Evolutionary conservation across 2,888 invertebrate species (phyloP).

Genomic region (Alloplasta piceator): DNA sequence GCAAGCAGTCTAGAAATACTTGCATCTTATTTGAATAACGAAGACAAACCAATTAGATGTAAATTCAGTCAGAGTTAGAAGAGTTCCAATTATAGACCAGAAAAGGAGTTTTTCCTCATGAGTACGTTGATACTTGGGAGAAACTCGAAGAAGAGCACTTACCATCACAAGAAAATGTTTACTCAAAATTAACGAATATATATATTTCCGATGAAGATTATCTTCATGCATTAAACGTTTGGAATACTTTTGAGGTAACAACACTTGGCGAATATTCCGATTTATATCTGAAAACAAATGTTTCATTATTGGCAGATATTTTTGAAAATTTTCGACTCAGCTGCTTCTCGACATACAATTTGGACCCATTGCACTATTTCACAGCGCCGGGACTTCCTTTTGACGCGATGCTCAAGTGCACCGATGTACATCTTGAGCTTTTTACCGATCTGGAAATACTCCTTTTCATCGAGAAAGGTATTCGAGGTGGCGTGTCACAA

Average conservation of each 20-base stretch:
- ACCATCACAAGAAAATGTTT: not conserved
- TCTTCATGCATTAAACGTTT: too few species aligned
- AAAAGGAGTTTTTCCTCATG: too few species aligned
- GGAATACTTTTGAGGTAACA: too few species aligned
- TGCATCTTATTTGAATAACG: constrained; percentile 25
- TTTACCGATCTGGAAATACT: constrained; percentile 42
- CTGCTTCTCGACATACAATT: too few species aligned
- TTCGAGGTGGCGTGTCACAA: constrained; percentile 54
- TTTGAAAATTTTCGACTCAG: too few species aligned
- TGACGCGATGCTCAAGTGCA: constrained; percentile 59
- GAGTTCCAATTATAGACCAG: too few species aligned
- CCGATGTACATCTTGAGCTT: constrained; percentile 3
- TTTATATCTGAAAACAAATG: too few species aligned
- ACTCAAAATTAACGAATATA: not conserved
- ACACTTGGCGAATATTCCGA: too few species aligned
- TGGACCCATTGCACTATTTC: too few species aligned
- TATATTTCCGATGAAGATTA: too few species aligned
- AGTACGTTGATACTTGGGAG: too few species aligned
- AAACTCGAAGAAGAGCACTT: not conserved
- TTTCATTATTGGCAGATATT: too few species aligned
- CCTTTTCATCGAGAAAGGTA: constrained; percentile 54
- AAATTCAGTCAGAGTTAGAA: constrained; percentile 3
- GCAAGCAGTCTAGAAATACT: constrained; percentile 36
- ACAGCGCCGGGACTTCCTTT: constrained; percentile 61
- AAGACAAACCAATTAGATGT: not conserved